Percentiles rank a stretch among this genome's conserved stretches.
These are phyloP conservation scores for Masnerella sp. DNA, from an alignment of 2,888 invertebrate species.

Conservation along the genomic window DNA sequence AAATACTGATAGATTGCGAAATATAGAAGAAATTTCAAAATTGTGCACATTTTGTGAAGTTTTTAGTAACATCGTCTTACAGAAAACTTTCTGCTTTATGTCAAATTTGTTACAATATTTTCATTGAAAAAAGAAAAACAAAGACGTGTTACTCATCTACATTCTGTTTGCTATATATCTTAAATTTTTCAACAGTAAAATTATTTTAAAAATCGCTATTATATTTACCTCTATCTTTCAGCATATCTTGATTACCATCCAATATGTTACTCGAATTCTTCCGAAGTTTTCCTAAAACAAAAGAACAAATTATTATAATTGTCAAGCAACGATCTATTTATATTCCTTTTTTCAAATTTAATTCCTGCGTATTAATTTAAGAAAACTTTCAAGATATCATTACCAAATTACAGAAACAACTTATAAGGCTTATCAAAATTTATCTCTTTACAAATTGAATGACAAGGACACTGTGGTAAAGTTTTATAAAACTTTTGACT, in stretches of 20 bases:
- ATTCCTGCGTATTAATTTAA: not conserved
- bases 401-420: conserved; percentile 1
- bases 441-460: conserved; percentile 9
- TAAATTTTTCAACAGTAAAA: not conserved
- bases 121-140: too few species aligned
- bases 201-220: not conserved
- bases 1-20: too few species aligned
- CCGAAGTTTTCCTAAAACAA: conserved; percentile 72
- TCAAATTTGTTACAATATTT: too few species aligned
- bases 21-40: too few species aligned
- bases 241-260: conserved; percentile 75
- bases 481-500: conserved; percentile 13
- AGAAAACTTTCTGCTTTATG: too few species aligned
- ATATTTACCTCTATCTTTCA: conserved; percentile 72
- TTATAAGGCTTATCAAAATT: conserved; percentile 7
- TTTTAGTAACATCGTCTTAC: too few species aligned
- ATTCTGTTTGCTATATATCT: not conserved
- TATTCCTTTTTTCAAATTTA: not conserved
- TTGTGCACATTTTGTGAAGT: too few species aligned
- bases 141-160: not conserved
- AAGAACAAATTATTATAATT: conserved; percentile 12
- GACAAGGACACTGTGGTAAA: conserved; percentile 6
- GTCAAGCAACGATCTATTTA: not conserved
- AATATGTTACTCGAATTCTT: conserved; percentile 73
- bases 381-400: not conserved